A percentile compares a stretch with the other conserved stretches of the same genome.
phyloP scores from a whole-genome alignment of 2,888 invertebrate genomes.

The Lasioglossum vierecki region DNA sequence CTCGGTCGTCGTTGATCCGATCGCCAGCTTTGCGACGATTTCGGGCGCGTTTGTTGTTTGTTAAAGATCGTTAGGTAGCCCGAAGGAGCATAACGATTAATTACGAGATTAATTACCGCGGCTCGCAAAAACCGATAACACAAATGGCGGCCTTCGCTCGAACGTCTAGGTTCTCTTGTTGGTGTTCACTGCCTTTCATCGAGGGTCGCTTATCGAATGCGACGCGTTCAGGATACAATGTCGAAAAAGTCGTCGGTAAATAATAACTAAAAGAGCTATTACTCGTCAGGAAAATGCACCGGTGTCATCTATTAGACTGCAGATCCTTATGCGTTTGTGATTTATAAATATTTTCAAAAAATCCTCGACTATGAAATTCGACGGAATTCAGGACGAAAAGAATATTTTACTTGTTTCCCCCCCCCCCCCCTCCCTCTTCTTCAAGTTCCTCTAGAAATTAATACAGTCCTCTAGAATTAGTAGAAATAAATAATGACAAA shows the following conservation, averaged over 20 bases:
- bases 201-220: slow-evolving; percentile 63
- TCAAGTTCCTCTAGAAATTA: no score
- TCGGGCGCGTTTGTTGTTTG: slow-evolving; percentile 46
- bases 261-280: background rate
- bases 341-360: no score
- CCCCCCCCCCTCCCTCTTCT: no score
- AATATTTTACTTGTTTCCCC: no score
- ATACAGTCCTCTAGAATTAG: no score
- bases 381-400: no score
- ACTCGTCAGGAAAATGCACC: background rate
- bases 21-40: background rate
- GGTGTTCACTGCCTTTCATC: slow-evolving; percentile 78
- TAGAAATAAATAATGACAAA: no score
- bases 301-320: background rate
- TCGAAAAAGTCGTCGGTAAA: background rate
- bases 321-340: no score
- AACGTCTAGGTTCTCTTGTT: slow-evolving; percentile 74
- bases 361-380: no score
- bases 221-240: slow-evolving; percentile 9
- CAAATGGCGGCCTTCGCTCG: slow-evolving; percentile 71
- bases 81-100: slow-evolving; percentile 29
- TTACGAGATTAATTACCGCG: background rate
- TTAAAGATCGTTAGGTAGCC: slow-evolving; percentile 53
- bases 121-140: slow-evolving; percentile 8
- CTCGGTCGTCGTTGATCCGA: slow-evolving; percentile 19